Evolutionary conservation across 2,797 vertebrate species (phyloP).

Genomic region (Discoglossus pictus): DNA sequence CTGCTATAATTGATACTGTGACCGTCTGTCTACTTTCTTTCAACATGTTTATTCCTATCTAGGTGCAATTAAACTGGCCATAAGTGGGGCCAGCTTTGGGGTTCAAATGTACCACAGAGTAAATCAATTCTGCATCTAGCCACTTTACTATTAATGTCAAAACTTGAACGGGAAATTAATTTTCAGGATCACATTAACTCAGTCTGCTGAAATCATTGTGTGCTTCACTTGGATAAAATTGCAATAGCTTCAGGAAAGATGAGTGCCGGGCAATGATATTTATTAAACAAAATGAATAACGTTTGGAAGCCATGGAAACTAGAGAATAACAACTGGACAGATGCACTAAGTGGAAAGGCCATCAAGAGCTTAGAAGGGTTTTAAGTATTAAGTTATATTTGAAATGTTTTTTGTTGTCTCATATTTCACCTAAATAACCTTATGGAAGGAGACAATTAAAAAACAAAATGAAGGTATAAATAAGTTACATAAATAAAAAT

Average conservation of each 20-base stretch:
- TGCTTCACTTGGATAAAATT: slow-evolving; percentile 65
- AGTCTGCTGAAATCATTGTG: slow-evolving; percentile 63
- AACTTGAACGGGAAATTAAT: slow-evolving; percentile 71
- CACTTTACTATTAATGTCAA: slow-evolving; percentile 62
- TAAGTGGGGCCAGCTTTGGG: slow-evolving; percentile 52
- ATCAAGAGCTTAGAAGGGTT: slow-evolving; percentile 60
- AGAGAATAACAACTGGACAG: slow-evolving; percentile 47
- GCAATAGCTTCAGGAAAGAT: slow-evolving; percentile 61
- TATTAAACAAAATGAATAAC: slow-evolving; percentile 72
- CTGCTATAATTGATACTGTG: slow-evolving; percentile 60
- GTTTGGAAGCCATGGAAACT: slow-evolving; percentile 64
- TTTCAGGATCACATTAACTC: slow-evolving; percentile 69
- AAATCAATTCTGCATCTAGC: slow-evolving; percentile 64
- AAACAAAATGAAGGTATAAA: slow-evolving; percentile 35
- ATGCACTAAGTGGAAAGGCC: slow-evolving; percentile 55
- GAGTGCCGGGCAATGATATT: slow-evolving; percentile 69
- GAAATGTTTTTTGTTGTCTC: slow-evolving; percentile 56
- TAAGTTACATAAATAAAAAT: too few relatives aligned
- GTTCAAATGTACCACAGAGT: slow-evolving; percentile 57
- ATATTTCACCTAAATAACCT: slow-evolving; percentile 36
- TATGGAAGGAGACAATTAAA: slow-evolving; percentile 52
- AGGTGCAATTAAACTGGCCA: slow-evolving; percentile 58
- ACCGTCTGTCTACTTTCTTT: slow-evolving; percentile 55
- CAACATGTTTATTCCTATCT: slow-evolving; percentile 52
- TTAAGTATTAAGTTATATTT: slow-evolving; percentile 49